A percentile compares a stretch with the other conserved stretches of the same genome.
Conservation (phyloP, 64 coral and sea anemone genomes). For the Pocillopora verrucosa region DNA sequence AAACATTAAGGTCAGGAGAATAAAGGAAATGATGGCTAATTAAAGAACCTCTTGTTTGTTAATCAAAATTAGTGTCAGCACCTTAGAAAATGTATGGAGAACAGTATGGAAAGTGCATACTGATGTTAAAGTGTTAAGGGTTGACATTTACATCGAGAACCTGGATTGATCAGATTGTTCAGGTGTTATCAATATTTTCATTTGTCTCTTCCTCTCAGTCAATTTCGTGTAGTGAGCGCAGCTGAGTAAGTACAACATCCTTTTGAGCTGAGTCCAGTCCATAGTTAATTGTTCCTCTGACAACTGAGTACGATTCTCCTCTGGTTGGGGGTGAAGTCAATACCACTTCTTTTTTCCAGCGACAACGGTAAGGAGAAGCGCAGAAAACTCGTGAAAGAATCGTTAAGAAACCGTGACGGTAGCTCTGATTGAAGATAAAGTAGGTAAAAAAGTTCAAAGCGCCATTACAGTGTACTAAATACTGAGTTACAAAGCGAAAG, state of each 20-base stretch:
- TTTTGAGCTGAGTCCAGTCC: conserved; percentile 3
- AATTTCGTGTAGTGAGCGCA: background rate
- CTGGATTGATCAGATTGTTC: background rate
- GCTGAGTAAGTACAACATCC: conserved; percentile 12
- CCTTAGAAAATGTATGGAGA: no score
- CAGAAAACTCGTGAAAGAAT: conserved; percentile 12
- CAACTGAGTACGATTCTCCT: background rate
- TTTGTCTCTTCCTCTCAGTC: background rate
- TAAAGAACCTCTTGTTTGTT: no score
- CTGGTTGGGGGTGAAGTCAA: background rate
- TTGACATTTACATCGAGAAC: no score
- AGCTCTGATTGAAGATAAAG: conserved; percentile 23
- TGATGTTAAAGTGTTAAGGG: no score
- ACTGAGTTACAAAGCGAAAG: conserved; percentile 29
- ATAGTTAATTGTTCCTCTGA: background rate
- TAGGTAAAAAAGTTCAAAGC: conserved; percentile 12
- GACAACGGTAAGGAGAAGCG: background rate
- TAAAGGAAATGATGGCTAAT: no score
- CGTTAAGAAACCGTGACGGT: conserved; percentile 13
- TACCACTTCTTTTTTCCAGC: background rate
- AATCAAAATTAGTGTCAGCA: no score
- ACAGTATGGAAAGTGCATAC: no score
- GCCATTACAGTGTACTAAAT: conserved; percentile 24
- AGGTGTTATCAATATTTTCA: background rate
- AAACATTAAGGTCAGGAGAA: no score